phyloP scores from a whole-genome alignment of 2,888 invertebrate species.

The Lasioglossum figueresi region DNA sequence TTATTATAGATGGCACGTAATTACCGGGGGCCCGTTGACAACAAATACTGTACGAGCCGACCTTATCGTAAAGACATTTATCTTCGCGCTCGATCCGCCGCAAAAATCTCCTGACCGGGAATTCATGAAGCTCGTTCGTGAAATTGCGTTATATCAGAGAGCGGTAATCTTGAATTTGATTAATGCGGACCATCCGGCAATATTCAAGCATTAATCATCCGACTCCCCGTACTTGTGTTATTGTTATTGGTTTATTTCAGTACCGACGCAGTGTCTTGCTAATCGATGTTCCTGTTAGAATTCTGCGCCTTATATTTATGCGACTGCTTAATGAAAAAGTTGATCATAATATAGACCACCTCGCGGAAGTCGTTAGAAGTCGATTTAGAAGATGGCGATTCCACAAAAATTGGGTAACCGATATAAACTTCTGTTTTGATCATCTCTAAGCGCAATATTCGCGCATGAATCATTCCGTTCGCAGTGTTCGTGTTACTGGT shows the following conservation, averaged over 20 bases:
- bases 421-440: neutral
- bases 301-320: neutral
- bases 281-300: neutral
- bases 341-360: neutral
- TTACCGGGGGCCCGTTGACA: neutral
- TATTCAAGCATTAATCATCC: neutral
- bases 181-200: neutral
- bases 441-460: neutral
- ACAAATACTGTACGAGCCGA: neutral
- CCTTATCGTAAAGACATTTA: neutral
- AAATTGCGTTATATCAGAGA: neutral
- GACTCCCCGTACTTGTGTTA: neutral
- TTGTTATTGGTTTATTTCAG: neutral
- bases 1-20: neutral
- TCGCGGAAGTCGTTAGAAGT: neutral
- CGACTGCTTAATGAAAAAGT: neutral
- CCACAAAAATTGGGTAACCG: neutral
- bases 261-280: neutral
- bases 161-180: neutral
- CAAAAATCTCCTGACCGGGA: neutral
- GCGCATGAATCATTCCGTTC: neutral
- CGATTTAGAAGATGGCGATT: neutral
- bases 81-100: neutral
- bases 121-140: neutral
- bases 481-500: neutral